Base-by-base conservation (phyloP, 2,113 vertebrate genomes). In the Malaclemys terrapin region DNA sequence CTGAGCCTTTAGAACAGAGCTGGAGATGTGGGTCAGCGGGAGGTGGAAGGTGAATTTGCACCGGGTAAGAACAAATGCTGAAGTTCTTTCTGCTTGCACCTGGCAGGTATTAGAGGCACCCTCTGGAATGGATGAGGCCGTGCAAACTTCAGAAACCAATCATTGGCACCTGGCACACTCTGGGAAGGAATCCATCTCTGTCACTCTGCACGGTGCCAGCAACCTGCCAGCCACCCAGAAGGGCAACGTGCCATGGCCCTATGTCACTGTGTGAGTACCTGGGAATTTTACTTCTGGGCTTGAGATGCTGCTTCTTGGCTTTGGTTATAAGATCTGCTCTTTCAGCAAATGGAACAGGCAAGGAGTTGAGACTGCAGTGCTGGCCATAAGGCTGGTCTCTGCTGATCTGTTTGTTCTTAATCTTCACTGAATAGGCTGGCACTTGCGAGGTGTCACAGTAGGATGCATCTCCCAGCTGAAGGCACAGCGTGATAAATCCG, bases 181-280 rank as follows among this genome's bases (percentile, higher is more conserved):
- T n/a, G 95, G 97, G 57, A 95, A 93, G 87, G 97, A 97, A 95
- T 89, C 93, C 62, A 75, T 98, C 65, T 20, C 49, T 1, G 3
- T 98, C 91, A 98, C 89, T 2, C 59, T 98, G 56, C 96, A 98
- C 0, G 85, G 98, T 12, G 98, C 98, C 93, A 96, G 80, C 76
- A 97, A 98, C 92, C 92, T 98, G 31, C 98, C 97, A 0, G 3
- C 79, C 2, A 93, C 96, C 0, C 69, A 42, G 16, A 89, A 98
- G 17, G 97, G 98, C 79, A 80, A 17, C 0, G 76, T 88, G 62
- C 98, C 97, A 0, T 89, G 86, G 89, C 95, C 97, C 1, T 98
- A 95, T 4, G 59, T 97, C 54, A 9, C 93, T 1, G 25, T 98
- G 97, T 98, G 91, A 98, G 98, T 98, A 86, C 65, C 84, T 59